phyloP scores from a whole-genome alignment of 2,888 invertebrate species.

The Lycocerus yunnanus region DNA sequence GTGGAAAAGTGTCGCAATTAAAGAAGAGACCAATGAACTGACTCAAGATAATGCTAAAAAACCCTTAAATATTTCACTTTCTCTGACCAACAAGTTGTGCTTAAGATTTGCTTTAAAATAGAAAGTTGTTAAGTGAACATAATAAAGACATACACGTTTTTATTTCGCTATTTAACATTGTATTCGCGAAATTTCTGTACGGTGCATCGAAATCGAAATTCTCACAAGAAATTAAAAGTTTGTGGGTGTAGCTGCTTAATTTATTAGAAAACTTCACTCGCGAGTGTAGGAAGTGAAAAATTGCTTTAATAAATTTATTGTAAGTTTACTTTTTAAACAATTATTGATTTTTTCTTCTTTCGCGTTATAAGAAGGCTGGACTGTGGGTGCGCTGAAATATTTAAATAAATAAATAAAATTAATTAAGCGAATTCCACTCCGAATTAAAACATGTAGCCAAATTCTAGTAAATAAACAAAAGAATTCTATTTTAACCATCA shows the following conservation, averaged over 20 bases:
- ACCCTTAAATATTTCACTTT: conserved; percentile 24
- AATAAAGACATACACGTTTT: not conserved
- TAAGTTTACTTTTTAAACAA: not conserved
- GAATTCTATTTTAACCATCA: no score
- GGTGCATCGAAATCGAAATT: not conserved
- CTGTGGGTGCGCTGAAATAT: not conserved
- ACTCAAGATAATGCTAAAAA: conserved; percentile 6
- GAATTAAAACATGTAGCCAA: no score
- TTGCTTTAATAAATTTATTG: not conserved
- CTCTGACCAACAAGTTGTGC: conserved; percentile 9
- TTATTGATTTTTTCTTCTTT: not conserved
- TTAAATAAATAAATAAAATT: not conserved
- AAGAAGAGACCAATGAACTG: conserved; percentile 16
- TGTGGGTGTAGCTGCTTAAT: not conserved
- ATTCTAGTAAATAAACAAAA: no score
- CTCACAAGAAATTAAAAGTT: not conserved
- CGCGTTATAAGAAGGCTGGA: not conserved
- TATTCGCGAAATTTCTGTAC: not conserved
- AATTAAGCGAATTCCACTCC: not conserved
- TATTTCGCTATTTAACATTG: not conserved
- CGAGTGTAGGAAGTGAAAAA: not conserved
- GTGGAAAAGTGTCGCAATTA: not conserved
- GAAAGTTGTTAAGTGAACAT: conserved; percentile 13
- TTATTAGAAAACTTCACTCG: not conserved
- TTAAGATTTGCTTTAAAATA: conserved; percentile 10